Evolutionary conservation across 2,797 vertebrate species (phyloP).

Genomic region (Myotis daubentonii): DNA sequence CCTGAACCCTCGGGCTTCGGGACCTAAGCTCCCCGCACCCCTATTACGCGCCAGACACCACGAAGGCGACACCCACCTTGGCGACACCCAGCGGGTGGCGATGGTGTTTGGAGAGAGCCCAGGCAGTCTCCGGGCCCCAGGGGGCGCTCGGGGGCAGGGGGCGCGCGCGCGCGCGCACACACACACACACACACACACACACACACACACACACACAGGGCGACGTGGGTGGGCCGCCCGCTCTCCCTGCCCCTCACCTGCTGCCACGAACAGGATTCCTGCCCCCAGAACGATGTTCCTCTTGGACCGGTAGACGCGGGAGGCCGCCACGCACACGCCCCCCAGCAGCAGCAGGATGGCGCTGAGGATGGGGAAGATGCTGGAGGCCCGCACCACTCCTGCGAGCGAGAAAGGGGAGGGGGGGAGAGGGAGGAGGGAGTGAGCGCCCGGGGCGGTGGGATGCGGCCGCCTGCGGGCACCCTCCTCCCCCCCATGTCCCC

Average conservation of each 20-base stretch:
- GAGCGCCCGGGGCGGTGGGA: background rate
- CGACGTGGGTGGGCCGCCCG: background rate
- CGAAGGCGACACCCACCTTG: background rate
- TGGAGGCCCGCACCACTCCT: conserved; percentile 97
- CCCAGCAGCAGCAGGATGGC: conserved; percentile 96
- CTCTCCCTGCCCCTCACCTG: conserved; percentile 87
- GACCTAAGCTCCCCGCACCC: rapidly evolving
- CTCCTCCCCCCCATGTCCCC: too few relatives aligned
- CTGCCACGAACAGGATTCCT: conserved; percentile 95
- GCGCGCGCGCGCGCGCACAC: too few relatives aligned
- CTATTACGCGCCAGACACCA: background rate
- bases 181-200: rapidly evolving
- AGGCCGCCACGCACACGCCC: conserved; percentile 95
- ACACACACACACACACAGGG: rapidly evolving
- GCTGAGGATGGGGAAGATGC: conserved; percentile 97
- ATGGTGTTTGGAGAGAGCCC: background rate
- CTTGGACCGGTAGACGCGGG: conserved; percentile 95
- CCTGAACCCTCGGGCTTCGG: background rate
- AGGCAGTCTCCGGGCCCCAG: background rate
- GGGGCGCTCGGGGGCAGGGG: background rate
- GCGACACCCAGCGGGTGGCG: background rate
- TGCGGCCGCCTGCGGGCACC: background rate
- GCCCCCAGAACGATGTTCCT: conserved; percentile 96
- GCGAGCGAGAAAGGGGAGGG: background rate
- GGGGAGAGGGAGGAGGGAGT: background rate